These are phyloP conservation scores for Xanthia togata DNA, from an alignment of 2,888 invertebrate species.

Conservation along the genomic window DNA sequence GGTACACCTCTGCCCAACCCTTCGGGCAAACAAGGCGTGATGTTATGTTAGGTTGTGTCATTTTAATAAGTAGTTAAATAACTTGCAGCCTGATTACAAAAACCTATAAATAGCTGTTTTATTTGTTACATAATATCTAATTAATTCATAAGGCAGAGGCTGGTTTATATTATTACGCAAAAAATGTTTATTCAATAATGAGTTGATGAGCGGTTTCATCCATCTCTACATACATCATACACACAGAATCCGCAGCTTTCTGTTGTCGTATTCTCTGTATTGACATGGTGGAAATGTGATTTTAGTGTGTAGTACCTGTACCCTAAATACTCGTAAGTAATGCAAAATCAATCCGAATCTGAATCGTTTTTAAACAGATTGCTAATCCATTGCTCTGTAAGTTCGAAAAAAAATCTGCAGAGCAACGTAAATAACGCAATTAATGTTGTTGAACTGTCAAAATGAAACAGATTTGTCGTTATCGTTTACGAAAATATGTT, in stretches of 20 bases:
- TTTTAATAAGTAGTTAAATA: background rate
- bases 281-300: background rate
- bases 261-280: background rate
- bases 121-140: conserved; percentile 1
- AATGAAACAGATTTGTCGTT: too few species aligned
- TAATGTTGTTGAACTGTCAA: too few species aligned
- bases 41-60: too few species aligned
- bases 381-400: too few species aligned
- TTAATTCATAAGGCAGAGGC: background rate
- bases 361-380: too few species aligned
- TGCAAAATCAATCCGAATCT: too few species aligned
- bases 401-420: too few species aligned
- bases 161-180: conserved; percentile 20
- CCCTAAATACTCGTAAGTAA: too few species aligned
- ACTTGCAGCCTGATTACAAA: conserved; percentile 1
- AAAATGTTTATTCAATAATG: background rate
- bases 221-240: background rate
- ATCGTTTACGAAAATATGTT: too few species aligned
- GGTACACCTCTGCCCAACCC: too few species aligned
- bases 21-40: too few species aligned
- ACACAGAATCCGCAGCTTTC: background rate
- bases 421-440: too few species aligned
- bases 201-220: background rate
- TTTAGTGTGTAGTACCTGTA: background rate
- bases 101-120: background rate